Evolutionary conservation across 1,140 invertebrate genomes (phyloP).

Genomic region (Drosophila lowei): DNA sequence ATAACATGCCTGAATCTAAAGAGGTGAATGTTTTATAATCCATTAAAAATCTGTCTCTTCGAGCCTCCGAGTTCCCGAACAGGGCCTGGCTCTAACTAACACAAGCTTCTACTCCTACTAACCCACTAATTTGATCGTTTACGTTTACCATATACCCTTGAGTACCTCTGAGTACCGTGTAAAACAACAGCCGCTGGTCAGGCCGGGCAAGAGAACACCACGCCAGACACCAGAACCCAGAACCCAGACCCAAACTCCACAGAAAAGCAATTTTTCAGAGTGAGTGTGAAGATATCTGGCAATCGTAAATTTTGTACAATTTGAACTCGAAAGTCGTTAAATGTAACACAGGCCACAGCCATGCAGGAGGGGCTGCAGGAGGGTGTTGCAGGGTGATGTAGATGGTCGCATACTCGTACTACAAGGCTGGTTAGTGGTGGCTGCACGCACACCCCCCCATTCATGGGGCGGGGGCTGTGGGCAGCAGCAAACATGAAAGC

Average conservation of each 20-base stretch:
- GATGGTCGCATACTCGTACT: background rate
- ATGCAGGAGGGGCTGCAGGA: background rate
- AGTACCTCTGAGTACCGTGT: background rate
- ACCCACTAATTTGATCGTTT: too few relatives aligned
- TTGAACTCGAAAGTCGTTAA: constrained; percentile 81
- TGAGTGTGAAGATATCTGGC: constrained; percentile 64
- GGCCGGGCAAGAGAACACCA: too few relatives aligned
- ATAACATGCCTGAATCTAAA: too few relatives aligned
- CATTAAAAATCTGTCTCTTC: too few relatives aligned
- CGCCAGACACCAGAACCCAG: background rate
- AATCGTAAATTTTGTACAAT: constrained; percentile 79
- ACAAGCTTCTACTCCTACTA: too few relatives aligned
- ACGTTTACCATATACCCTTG: too few relatives aligned
- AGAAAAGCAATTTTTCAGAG: constrained; percentile 42
- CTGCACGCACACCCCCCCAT: constrained; percentile 10
- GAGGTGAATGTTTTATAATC: too few relatives aligned
- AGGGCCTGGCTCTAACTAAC: too few relatives aligned
- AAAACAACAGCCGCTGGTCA: too few relatives aligned
- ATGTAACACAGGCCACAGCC: constrained; percentile 67
- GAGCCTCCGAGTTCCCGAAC: too few relatives aligned
- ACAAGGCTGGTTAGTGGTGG: too few relatives aligned
- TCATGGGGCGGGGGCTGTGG: constrained; percentile 6
- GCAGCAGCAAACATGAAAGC: constrained; percentile 45
- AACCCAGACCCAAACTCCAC: constrained; percentile 17
- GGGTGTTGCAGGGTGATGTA: background rate